Base-by-base conservation (phyloP, 2,888 invertebrate genomes). In the Acanthacorydalis orientalis region DNA sequence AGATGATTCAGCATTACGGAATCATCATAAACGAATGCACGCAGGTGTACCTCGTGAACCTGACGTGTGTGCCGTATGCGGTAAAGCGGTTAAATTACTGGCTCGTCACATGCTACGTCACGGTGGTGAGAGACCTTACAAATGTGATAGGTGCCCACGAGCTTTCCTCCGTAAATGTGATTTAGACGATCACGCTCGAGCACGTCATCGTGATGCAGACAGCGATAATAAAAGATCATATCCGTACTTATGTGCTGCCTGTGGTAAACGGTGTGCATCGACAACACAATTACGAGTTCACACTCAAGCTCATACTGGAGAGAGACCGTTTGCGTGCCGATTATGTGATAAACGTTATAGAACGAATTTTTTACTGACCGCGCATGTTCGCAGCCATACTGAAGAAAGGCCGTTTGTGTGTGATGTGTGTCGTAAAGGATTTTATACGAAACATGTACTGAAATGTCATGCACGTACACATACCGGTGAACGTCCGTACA, bases 51-150 rank as follows among this genome's bases (percentile, higher is more conserved):
- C 16, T 10, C 32, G 31, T 14, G 16, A 39, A 31, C 31, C 38
- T 7, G 39, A 46, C n/a, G 46, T 46, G 37, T 46, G 46, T 32
- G 31, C 32, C 23, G 31, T 46, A 1, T 46, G 46, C 8, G 46
- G 46, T 8, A 46, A 46, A 39, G 32, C 46, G 10, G 46, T 46
- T 8, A 31, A 15, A 7, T 16, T 31, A 38, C 38, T 46, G 38
- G 31, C 31, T 16, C 32, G 14, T 14, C 23, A 31, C 10, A 12
- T 43, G n/a, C 4, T 43, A 9, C 23, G 32, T n/a, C 43, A 43
- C 10, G 31, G 12, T 10, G 32, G 14, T 34, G 33, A 32, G 14
- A 43, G 33, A 33, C 12, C 37, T 37, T 43, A 33, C 14, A 32
- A 32, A 14, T 43, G 43, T 34, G 4, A 32, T 7, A 9, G 14